Base-by-base conservation (phyloP, 1,140 invertebrate genomes). In the Drosophila santomea region DNA sequence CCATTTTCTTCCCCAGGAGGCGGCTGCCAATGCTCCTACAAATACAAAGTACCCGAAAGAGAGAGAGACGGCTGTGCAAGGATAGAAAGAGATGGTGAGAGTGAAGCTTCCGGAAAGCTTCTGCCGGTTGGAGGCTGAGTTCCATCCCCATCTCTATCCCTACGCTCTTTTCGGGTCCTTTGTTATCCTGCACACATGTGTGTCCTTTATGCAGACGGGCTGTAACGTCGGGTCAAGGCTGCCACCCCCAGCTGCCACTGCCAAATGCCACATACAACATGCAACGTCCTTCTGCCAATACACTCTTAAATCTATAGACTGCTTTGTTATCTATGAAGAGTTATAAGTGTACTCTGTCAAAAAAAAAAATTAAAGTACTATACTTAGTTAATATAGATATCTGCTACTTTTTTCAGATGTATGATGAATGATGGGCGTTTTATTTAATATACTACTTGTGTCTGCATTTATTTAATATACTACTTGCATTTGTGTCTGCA, bases 21-120 rank as follows among this genome's bases (percentile, higher is more conserved):
- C 44, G 50, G 45, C 48, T 62, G 72, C 52, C 28, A 51, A 74
- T 69, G 57, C 73, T 75, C 72, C 74, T 77, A 39, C 45, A 55
- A 35, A 63, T 77, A 39, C 45, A 55, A 35, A 63, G 44, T 35
- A 14, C 59, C 64, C 59, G 41, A 17, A 17, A 54, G 32, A 60
- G 32, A 63, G 41, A 54, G 32, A 60, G 23, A 63, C 44, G 35
- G 23, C 35, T 54, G 45, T 54, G 52, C 52, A 38, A 4, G 20
- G 23, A 25, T 1, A 20, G 45, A 59, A 28, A 55, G 20, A 36
- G 14, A 38, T 2, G 8, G 14, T n/a, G 50, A 50, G 54, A 50
- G 45, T 15, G 17, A 72, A 51, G 73, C 58, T 75, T 57, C 59
- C 47, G 51, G 38, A 57, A 64, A 74, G 73, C 73, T 74, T 38